Evolutionary conservation across 2,888 invertebrate genomes (phyloP), one percentile per base, ranked within the genome.

Genomic region (Stenichneumon culpator): DNA sequence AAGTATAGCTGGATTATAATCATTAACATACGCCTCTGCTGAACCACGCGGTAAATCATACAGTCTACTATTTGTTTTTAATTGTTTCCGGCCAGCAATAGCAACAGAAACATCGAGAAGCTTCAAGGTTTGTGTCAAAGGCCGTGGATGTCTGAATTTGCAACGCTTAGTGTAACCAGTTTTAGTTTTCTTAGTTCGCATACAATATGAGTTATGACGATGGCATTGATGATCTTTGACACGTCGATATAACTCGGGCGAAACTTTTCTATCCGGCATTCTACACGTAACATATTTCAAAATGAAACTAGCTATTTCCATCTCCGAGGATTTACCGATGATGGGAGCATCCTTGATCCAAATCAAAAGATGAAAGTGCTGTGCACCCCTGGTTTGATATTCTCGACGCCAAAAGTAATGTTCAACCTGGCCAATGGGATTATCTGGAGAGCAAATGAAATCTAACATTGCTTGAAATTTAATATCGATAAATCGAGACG

Each of bases 401-500:
- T 90, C 90, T 63, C 87, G 47, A 14, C 47, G 47, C 47, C 47
- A 50, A 50, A 50, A 50, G 47, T 50, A 50, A 50, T 50, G 47
- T 32, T 57, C 54, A n/a, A 88, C 78, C 74, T 86, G 74, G 28
- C 88, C 88, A 32, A 91, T 74, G 19, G 90, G 90, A 36, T 85
- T 82, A 77, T 87, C 86, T 25, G 87, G 65, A 63, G 87, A 88
- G n/a, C 63, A 87, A n/a, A 92, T 77, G 60, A 92, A 92, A 60
- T 90, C 89, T 11, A 91, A 84, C 86, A 91, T 90, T n/a, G 88
- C 89, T n/a, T 80, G 63, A 82, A 91, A 92, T 78, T 91, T 90
- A 22, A 86, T 90, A 60, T 91, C 89, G 39, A 91, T 89, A 87
- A 92, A 92, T 54, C 90, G 75, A 1, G 90, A 90, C 32, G 88